Evolutionary conservation across 1,140 invertebrate genomes (phyloP).

Genomic region (Cherax quadricarinatus): DNA sequence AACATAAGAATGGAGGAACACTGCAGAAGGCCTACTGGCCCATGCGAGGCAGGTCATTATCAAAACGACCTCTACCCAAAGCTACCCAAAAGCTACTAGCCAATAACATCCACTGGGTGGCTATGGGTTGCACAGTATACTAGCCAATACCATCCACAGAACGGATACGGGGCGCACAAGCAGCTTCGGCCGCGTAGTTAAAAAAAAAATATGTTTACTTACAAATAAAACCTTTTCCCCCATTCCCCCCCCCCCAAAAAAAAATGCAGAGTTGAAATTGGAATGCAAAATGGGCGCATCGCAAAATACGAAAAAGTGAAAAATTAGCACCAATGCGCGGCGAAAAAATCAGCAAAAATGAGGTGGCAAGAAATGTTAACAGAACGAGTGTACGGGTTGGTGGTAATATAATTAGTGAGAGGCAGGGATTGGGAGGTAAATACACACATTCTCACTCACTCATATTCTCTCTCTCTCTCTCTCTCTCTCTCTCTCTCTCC

Average conservation of each 20-base stretch:
- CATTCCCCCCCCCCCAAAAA: not conserved
- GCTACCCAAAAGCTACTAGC: no score
- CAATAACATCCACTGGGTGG: no score
- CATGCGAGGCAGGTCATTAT: no score
- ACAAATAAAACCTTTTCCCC: not conserved
- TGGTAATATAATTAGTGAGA: not conserved
- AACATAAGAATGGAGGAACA: no score
- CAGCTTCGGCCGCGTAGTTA: no score
- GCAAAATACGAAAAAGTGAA: not conserved
- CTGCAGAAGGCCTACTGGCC: no score
- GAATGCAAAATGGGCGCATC: not conserved
- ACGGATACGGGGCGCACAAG: no score
- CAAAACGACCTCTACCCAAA: no score
- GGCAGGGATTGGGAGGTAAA: not conserved
- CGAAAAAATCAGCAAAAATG: not conserved
- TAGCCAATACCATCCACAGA: no score
- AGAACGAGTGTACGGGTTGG: not conserved
- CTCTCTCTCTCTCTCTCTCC: conserved; percentile 11
- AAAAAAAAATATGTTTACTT: no score
- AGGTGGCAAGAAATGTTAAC: not conserved
- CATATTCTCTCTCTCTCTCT: not conserved
- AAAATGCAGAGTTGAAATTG: not conserved
- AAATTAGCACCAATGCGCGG: no score
- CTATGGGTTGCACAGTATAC: no score
- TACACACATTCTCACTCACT: not conserved